A percentile compares a stretch with the other conserved stretches of the same genome.
phyloP scores from a whole-genome alignment of 2,888 invertebrate species.

The Dastarcus helophoroides region DNA sequence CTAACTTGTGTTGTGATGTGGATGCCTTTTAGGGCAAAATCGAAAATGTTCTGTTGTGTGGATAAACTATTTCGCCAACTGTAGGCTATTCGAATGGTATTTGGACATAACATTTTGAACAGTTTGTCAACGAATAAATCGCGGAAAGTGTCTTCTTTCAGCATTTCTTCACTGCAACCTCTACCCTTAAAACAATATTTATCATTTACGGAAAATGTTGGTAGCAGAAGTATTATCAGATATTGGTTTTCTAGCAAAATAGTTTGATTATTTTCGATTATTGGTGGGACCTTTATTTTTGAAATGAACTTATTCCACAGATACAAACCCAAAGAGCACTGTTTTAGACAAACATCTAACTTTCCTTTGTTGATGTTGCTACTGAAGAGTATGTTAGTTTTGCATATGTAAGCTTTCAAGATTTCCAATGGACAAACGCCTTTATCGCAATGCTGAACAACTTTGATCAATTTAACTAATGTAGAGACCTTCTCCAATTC shows the following conservation, averaged over 20 bases:
- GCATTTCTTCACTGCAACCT: too few species aligned
- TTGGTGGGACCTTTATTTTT: too few species aligned
- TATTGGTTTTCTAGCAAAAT: constrained; percentile 45
- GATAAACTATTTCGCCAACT: constrained; percentile 32
- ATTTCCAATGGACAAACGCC: not conserved
- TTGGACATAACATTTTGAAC: constrained; percentile 50
- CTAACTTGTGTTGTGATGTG: constrained; percentile 47
- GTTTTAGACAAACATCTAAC: not conserved
- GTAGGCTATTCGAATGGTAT: constrained; percentile 41
- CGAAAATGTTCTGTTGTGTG: constrained; percentile 34
- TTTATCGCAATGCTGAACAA: constrained; percentile 7
- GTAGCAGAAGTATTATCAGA: constrained; percentile 50
- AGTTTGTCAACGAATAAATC: constrained; percentile 50
- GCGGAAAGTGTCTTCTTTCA: constrained; percentile 39
- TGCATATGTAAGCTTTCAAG: too few species aligned
- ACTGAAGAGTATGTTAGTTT: too few species aligned
- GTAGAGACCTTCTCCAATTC: constrained; percentile 38
- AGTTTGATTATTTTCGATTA: too few species aligned
- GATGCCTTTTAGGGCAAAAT: constrained; percentile 42
- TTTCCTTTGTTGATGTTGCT: too few species aligned
- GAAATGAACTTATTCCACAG: too few species aligned
- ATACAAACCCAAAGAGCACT: not conserved
- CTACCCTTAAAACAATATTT: constrained; percentile 10
- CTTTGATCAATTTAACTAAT: constrained; percentile 13
- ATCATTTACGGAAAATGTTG: constrained; percentile 36